phyloP scores from a whole-genome alignment of 2,797 vertebrate genomes.

The Spondyliosoma cantharus region DNA sequence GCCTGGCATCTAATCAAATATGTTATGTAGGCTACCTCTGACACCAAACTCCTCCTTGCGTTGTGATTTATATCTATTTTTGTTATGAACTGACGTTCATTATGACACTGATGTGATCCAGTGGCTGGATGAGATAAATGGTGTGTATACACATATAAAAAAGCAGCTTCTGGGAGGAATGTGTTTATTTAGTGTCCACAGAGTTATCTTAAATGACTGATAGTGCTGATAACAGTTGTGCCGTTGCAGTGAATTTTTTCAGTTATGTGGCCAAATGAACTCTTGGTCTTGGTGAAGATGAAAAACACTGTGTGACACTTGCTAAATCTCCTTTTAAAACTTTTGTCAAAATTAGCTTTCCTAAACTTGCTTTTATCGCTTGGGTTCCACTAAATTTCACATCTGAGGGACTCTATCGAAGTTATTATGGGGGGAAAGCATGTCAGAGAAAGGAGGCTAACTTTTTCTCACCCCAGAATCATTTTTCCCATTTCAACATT shows the following conservation, averaged over 20 bases:
- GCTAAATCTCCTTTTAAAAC: constrained; percentile 1
- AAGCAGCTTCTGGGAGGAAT: not conserved
- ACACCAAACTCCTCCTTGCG: not conserved
- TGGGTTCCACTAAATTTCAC: not conserved
- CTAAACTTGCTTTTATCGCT: not conserved
- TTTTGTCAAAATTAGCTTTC: not conserved
- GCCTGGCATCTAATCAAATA: constrained; percentile 25
- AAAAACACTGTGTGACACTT: not conserved
- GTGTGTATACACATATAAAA: not conserved
- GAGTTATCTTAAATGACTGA: constrained; percentile 23
- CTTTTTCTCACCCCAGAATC: not conserved
- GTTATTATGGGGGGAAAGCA: not conserved
- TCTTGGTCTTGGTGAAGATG: not conserved
- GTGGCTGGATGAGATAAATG: not conserved
- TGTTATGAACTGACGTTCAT: not conserved
- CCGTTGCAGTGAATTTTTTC: not conserved
- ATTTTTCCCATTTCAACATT: not conserved
- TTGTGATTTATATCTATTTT: not conserved
- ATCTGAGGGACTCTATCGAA: not conserved
- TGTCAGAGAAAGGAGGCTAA: not conserved
- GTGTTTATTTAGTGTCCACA: not conserved
- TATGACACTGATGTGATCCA: not conserved
- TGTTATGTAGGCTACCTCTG: not conserved
- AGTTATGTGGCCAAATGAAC: not conserved
- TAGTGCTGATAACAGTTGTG: not conserved